Percentiles rank a stretch among this genome's conserved stretches.
phyloP scores from a whole-genome alignment of 2,113 vertebrate species.

The Sinocyclocheilus maitianheensis region DNA sequence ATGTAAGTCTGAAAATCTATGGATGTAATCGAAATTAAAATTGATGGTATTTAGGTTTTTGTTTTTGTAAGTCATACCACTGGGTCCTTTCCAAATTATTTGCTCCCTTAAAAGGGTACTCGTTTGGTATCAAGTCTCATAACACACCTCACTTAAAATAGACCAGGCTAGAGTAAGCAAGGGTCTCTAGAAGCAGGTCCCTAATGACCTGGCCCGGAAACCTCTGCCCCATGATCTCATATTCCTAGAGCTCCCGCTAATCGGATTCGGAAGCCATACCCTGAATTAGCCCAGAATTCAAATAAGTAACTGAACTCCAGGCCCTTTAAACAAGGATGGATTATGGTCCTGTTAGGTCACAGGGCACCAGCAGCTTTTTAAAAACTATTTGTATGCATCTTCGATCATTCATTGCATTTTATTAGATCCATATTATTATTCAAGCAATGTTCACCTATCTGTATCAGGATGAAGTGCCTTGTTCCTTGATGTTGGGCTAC shows the following conservation, averaged over 20 bases:
- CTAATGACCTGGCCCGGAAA: constrained; percentile 12
- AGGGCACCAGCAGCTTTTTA: neutral
- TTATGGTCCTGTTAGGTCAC: neutral
- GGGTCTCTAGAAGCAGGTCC: constrained; percentile 11
- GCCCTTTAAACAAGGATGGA: neutral
- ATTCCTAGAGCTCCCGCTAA: neutral
- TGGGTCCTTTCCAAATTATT: neutral
- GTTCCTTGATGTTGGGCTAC: neutral
- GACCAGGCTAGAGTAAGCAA: constrained; percentile 23
- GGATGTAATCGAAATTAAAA: neutral
- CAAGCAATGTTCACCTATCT: neutral
- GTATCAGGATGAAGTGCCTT: neutral
- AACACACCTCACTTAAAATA: constrained; percentile 27
- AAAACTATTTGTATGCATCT: neutral
- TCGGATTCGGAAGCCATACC: neutral
- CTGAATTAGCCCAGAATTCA: constrained; percentile 35
- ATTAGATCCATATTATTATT: neutral
- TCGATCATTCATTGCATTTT: neutral
- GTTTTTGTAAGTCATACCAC: constrained; percentile 10
- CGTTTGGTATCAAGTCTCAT: constrained; percentile 33
- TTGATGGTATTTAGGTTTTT: neutral
- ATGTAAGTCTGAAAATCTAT: neutral
- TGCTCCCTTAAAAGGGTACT: constrained; percentile 33
- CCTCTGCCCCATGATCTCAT: constrained; percentile 31
- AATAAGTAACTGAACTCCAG: constrained; percentile 12